Evolutionary conservation across 2,797 vertebrate species (phyloP).

Genomic region (Poecilia picta): DNA sequence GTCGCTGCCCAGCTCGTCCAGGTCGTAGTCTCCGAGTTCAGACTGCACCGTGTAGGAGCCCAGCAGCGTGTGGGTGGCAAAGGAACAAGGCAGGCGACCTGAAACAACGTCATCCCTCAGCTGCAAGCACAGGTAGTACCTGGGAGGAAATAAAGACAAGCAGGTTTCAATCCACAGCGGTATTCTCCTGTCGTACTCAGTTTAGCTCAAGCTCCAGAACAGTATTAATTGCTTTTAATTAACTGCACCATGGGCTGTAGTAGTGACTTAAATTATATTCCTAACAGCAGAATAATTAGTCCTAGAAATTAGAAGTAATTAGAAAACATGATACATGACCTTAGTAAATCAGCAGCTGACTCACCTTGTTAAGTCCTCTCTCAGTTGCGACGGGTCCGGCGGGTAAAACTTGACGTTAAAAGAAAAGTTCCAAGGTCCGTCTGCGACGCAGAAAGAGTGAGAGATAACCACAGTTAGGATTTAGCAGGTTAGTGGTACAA

Average conservation of each 20-base stretch:
- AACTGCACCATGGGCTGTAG: neutral
- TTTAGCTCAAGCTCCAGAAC: neutral
- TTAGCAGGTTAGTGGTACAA: neutral
- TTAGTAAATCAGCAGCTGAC: neutral
- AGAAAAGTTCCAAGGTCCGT: constrained; percentile 94
- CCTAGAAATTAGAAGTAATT: neutral
- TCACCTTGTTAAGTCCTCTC: constrained; percentile 97
- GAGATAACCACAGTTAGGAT: constrained; percentile 13
- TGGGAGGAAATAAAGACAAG: constrained; percentile 48
- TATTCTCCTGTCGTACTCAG: neutral
- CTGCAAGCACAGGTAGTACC: constrained; percentile 97
- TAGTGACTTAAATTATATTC: neutral
- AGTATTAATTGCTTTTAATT: neutral
- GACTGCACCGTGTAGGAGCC: constrained; percentile 96
- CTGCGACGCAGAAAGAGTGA: constrained; percentile 69
- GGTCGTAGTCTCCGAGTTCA: constrained; percentile 94
- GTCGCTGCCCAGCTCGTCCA: constrained; percentile 88
- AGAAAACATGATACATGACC: neutral
- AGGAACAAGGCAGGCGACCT: constrained; percentile 94
- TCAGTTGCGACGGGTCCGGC: constrained; percentile 93
- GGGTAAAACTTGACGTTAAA: constrained; percentile 99
- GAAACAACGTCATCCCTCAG: constrained; percentile 94
- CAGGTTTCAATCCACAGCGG: neutral
- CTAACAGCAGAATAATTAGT: neutral
- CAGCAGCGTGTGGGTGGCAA: constrained; percentile 91